Conservation (phyloP, 2,113 vertebrate species). For the Mormyrus iriodes region DNA sequence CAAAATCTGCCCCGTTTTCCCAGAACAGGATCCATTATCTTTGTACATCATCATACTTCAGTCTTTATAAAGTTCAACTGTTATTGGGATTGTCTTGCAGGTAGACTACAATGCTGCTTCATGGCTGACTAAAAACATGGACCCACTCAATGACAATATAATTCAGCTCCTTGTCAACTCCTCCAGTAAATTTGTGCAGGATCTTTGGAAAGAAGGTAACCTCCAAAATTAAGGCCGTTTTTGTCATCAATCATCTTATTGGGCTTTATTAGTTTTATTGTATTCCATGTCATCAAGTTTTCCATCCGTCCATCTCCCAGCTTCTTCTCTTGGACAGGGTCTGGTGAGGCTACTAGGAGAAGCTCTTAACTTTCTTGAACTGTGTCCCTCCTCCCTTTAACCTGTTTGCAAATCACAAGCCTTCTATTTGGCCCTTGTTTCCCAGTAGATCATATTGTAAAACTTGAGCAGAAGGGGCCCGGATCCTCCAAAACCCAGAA, state of each 20-base stretch:
- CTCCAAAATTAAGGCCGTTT: background rate
- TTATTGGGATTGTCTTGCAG: constrained; percentile 47
- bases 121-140: constrained; percentile 98
- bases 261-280: background rate
- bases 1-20: background rate
- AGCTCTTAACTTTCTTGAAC: background rate
- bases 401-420: background rate
- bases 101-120: constrained; percentile 82
- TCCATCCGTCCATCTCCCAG: background rate
- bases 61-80: background rate
- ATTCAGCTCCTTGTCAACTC: constrained; percentile 82
- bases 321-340: background rate
- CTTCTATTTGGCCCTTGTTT: background rate
- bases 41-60: background rate
- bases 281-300: background rate
- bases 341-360: background rate
- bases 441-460: constrained; percentile 88
- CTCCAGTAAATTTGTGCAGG: constrained; percentile 82
- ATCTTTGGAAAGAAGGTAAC: constrained; percentile 91
- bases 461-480: constrained; percentile 85
- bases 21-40: background rate
- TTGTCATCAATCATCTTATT: background rate
- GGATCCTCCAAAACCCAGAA: constrained; percentile 80
- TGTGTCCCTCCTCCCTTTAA: background rate
- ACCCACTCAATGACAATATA: constrained; percentile 89